Evolutionary conservation across 2,888 invertebrate genomes (phyloP).

Genomic region (Uloborus plumipes): DNA sequence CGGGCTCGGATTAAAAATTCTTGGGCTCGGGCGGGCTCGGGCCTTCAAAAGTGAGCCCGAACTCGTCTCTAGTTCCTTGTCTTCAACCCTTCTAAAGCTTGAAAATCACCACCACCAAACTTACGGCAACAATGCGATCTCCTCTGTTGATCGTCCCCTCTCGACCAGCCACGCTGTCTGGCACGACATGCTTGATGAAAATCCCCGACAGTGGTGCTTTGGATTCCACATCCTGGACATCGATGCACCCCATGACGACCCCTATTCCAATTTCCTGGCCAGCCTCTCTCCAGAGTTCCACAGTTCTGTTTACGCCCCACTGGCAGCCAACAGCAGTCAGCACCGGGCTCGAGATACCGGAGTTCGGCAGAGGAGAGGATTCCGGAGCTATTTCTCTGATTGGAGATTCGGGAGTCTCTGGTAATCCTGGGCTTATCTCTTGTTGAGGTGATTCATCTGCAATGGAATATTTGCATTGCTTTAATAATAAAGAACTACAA

Average conservation of each 20-base stretch:
- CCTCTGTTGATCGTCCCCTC: slow-evolving; percentile 84
- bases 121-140: slow-evolving; percentile 86
- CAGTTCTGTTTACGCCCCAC: slow-evolving; percentile 86
- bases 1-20: too few relatives aligned
- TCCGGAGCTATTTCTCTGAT: not conserved
- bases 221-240: slow-evolving; percentile 68
- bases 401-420: slow-evolving; percentile 30
- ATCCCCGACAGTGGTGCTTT: slow-evolving; percentile 85
- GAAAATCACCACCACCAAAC: not conserved
- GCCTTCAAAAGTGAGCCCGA: too few relatives aligned
- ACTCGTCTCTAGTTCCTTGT: too few relatives aligned
- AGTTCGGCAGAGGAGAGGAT: not conserved
- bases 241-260: slow-evolving; percentile 94
- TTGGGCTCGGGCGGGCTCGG: too few relatives aligned
- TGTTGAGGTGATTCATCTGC: slow-evolving; percentile 57
- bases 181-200: slow-evolving; percentile 96
- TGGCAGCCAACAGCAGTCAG: slow-evolving; percentile 70
- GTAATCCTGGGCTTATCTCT: slow-evolving; percentile 48
- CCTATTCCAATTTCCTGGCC: slow-evolving; percentile 93
- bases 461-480: not conserved
- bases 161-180: slow-evolving; percentile 91
- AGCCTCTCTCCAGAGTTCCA: slow-evolving; percentile 80
- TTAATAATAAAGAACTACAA: too few relatives aligned
- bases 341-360: slow-evolving; percentile 27
- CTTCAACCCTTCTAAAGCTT: too few relatives aligned